Evolutionary conservation across 1,140 invertebrate genomes (phyloP), one percentile per base, ranked within the genome.

Genomic region (Drosophila takahashii): DNA sequence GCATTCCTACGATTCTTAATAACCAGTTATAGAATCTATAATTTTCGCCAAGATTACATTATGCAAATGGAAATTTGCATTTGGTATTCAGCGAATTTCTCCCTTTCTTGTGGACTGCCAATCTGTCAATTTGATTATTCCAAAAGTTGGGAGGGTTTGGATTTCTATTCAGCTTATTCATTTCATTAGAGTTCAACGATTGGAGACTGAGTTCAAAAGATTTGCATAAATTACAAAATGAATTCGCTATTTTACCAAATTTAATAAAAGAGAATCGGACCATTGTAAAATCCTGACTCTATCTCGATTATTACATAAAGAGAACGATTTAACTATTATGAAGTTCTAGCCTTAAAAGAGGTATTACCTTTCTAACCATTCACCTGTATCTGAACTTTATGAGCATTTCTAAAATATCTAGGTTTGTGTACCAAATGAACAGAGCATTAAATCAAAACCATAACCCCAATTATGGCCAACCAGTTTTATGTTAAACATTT

Each of bases 401-500:
- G 9, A 4, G 2, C 45, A 10, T 9, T 27, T 26, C 16, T 9
- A 27, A 56, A 10, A 56, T 34, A 57, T 56, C n/a, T 70, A n/a
- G 67, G 67, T 70, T 54, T 70, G 41, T 70, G 13, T 57, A 57
- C 52, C 67, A 70, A 57, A 70, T 34, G 67, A 22, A 48, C 18
- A 41, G 6, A 39, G 26, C 52, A 64, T 57, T 65, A 65, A 75
- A 64, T 65, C 50, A 71, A 70, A 52, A 44, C 52, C 34, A 47
- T 54, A 74, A 79, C 42, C 16, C 47, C 65, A 73, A 85, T 80
- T 84, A 76, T 60, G 77, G 27, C 45, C 16, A 16, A 70, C 34
- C 67, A 54, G 57, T 36, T 67, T 60, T 69, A 71, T 77, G 65
- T 54, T 48, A 47, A 75, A 34, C 48, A 41, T 50, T 75, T 59